Evolutionary conservation across 2,113 vertebrate genomes (phyloP), one percentile per base, ranked within the genome.

Genomic region (Odocoileus hemionus): DNA sequence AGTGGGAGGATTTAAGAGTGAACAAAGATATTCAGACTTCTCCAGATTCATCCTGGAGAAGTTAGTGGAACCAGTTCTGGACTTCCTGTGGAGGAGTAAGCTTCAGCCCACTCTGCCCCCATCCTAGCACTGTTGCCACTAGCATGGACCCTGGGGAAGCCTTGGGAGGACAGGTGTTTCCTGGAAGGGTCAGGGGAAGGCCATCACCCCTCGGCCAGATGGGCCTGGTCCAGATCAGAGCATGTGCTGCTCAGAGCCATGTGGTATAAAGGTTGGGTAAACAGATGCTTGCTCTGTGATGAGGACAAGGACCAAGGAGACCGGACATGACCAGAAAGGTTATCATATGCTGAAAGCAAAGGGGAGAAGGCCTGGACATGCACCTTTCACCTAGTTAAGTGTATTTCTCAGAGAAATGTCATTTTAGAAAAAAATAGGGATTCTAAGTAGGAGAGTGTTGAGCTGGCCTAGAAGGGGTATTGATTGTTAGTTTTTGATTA

Each of bases 211-310:
- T 95, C 89, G 95, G 93, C 60, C 92, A 86, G 96, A 64, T 96
- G 97, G 95, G 98, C 96, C 98, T 98, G 97, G 97, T 97, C 96
- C 98, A 67, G 96, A 94, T 96, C 88, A 98, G 96, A 97, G 80
- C 86, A 84, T 78, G 86, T 55, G 36, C 93, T 98, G 93, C 96
- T 88, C 54, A 60, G 91, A 50, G 57, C 89, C 60, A 94, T 91
- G 97, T 57, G 70, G 93, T 25, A 21, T 2, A 96, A 97, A 97
- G 96, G n/a, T 96, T 55, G 47, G 76, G 50, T 78, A 98, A 96
- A 97, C 30, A 96, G 33, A 26, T 7, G 80, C 61, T 83, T 89
- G 88, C 45, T 70, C 11, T 26, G 33, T 7, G 19, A 76, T 84
- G 55, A 95, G 95, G 96, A 67, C 86, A 96, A 79, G 14, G 2